A percentile compares a stretch with the other conserved stretches of the same genome.
These are phyloP conservation scores for Microdon myrmicae DNA, from an alignment of 2,888 invertebrate genomes.

Conservation along the genomic window DNA sequence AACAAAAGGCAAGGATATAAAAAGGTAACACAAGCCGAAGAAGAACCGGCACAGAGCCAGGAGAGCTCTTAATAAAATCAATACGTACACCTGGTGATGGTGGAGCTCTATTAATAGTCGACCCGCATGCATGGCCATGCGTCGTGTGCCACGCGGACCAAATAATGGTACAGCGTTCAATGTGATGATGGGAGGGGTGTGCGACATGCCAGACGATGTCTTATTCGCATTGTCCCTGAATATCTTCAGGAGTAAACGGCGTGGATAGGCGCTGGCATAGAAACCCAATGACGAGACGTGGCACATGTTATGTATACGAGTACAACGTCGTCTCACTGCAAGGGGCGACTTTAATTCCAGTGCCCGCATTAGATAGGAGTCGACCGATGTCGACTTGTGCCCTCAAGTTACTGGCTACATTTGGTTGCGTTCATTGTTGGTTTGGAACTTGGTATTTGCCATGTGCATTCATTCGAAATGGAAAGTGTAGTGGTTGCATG, in stretches of 20 bases:
- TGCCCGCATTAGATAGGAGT: conserved; percentile 43
- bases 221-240: conserved; percentile 16
- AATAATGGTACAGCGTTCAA: conserved; percentile 36
- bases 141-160: conserved; percentile 47
- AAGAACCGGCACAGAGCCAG: conserved; percentile 2
- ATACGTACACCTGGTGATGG: conserved; percentile 48
- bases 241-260: conserved; percentile 29
- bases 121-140: conserved; percentile 51
- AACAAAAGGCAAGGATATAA: conserved; percentile 3
- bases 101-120: conserved; percentile 51
- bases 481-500: conserved; percentile 27
- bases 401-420: conserved; percentile 42
- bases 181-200: conserved; percentile 45
- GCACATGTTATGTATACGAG: conserved; percentile 24
- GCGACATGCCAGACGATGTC: conserved; percentile 39
- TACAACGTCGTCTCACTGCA: no score
- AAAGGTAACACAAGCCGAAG: no score
- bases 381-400: conserved; percentile 26
- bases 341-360: conserved; percentile 22
- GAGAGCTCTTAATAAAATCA: conserved; percentile 43
- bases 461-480: conserved; percentile 14
- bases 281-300: conserved; percentile 33
- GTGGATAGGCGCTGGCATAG: conserved; percentile 40
- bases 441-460: conserved; percentile 3
- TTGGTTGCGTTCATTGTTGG: conserved; percentile 12